Conservation (phyloP, 2,113 vertebrate species). For the Heteronetta atricapilla region DNA sequence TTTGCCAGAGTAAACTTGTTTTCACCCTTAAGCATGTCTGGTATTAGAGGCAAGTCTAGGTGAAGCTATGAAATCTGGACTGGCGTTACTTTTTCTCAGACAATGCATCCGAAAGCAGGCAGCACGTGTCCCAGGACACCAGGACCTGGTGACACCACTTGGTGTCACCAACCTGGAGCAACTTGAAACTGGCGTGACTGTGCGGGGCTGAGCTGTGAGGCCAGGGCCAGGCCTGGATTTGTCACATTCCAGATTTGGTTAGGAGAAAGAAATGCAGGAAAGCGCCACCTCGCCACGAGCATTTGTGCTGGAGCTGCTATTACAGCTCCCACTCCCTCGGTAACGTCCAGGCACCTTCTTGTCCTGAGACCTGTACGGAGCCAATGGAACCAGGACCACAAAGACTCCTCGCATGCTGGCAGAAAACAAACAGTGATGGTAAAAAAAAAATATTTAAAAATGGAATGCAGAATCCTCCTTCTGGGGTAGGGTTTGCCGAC, state of each 20-base stretch:
- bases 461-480: not conserved
- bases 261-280: not conserved
- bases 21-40: slow-evolving; percentile 36
- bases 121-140: not conserved
- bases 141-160: not conserved
- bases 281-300: not conserved
- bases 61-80: not conserved
- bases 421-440: not conserved
- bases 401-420: not conserved
- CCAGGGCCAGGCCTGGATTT: not conserved
- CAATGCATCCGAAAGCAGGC: not conserved
- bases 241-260: not conserved
- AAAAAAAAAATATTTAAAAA: not conserved
- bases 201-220: not conserved
- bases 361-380: not conserved
- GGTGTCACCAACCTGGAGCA: not conserved
- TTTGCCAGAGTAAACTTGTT: slow-evolving; percentile 54
- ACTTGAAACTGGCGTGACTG: not conserved
- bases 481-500: not conserved
- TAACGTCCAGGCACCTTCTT: not conserved
- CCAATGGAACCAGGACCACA: not conserved
- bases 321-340: not conserved
- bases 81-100: not conserved
- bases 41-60: slow-evolving; percentile 39
- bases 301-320: accelerated